Base-by-base conservation (phyloP, 30 jellyfish, hydroid and myxozoan genomes). In the Thelohanellus kitauei region DNA sequence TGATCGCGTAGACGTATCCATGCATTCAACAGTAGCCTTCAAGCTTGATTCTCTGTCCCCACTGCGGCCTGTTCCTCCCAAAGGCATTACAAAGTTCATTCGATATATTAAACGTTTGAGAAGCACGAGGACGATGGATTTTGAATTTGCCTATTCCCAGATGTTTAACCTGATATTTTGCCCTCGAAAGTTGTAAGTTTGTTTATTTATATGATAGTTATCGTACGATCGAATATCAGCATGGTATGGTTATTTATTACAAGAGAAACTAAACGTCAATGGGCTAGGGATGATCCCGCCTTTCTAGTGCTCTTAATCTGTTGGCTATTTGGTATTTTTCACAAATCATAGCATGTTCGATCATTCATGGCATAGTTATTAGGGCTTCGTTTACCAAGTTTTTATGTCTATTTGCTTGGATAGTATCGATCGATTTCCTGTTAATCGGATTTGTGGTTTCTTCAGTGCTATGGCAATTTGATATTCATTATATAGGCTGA, bases 271-370 rank as follows among this genome's bases (percentile, higher is more conserved):
- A 75, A 75, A 55, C 66, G 67, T 16, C 93, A 75, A 33, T 75
- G 93, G 93, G 85, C 93, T 18, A 64, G 93, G 41, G 93, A 75
- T 49, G 93, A 75, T 35, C 93, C 93, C 1, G 93, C 93, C 0
- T 75, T 75, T 38, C 43, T 75, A 18, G 93, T 75, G 31, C 69
- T 75, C 8, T 82, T 75, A 17, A 75, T 87, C 37, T 44, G 44
- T 25, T 75, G 93, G 93, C 83, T 75, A 17, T 56, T 53, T 33
- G 63, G 85, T 61, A 51, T 19, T 40, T 18, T 32, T 37, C 18
- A 37, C 15, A 37, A 4, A 4, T 9, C 18, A 6, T 10, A 14
- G 18, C 6, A 37, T 37, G 6, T 6, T 5, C 15, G 14, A 6
- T 37, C 18, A 37, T 37, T 6, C 15, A 14, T 32, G 14, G 18